phyloP scores from a whole-genome alignment of 2,113 vertebrate species.

The Tinamus guttatus region DNA sequence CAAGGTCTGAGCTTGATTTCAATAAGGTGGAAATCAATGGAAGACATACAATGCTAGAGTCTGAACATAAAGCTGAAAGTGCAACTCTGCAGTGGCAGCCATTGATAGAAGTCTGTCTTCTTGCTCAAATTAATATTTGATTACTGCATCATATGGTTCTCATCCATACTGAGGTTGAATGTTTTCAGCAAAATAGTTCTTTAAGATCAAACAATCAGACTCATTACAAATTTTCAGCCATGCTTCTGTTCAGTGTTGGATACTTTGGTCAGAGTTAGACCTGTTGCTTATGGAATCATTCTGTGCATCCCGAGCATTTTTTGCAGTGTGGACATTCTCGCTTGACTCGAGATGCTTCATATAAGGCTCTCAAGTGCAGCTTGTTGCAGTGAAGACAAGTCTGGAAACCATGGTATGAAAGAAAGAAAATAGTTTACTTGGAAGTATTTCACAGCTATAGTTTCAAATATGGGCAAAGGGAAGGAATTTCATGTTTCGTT shows the following conservation, averaged over 20 bases:
- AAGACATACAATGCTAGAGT: background rate
- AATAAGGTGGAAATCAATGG: background rate
- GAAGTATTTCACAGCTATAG: background rate
- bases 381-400: background rate
- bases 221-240: background rate
- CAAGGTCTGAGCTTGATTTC: background rate
- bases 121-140: background rate
- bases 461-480: background rate
- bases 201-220: background rate
- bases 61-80: background rate
- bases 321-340: background rate
- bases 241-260: background rate
- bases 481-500: background rate
- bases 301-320: background rate
- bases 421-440: fast-evolving
- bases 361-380: background rate
- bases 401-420: background rate
- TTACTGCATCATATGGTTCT: fast-evolving
- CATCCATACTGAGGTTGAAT: background rate
- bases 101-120: background rate
- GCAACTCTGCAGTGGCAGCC: background rate
- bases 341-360: background rate
- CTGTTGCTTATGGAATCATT: background rate
- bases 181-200: background rate
- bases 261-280: background rate